Percentiles rank a stretch among this genome's conserved stretches.
These are phyloP conservation scores for Xylophagus ater DNA, from an alignment of 2,888 invertebrate genomes.

Conservation along the genomic window DNA sequence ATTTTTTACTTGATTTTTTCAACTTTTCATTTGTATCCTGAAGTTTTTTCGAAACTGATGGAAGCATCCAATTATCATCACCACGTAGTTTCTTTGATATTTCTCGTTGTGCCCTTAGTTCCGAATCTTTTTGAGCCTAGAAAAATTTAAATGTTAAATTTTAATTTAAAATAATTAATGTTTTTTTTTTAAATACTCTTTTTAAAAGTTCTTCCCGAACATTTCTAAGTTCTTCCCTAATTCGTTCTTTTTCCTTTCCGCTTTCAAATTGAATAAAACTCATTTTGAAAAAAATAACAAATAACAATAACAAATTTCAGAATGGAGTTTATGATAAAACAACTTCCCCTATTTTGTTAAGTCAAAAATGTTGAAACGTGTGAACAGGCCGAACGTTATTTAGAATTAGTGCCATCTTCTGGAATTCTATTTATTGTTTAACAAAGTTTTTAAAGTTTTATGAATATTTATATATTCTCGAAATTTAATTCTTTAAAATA, in stretches of 20 bases:
- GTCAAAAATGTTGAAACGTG: too few species aligned
- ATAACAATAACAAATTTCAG: not conserved
- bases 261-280: slow-evolving; percentile 33
- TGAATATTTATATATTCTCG: too few species aligned
- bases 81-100: slow-evolving; percentile 26
- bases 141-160: slow-evolving; percentile 3
- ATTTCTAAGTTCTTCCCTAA: slow-evolving; percentile 27
- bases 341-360: too few species aligned
- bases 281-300: slow-evolving; percentile 20
- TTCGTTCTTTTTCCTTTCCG: slow-evolving; percentile 28
- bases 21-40: slow-evolving; percentile 14
- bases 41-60: slow-evolving; percentile 25
- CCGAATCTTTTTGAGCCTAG: slow-evolving; percentile 28
- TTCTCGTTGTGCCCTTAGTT: slow-evolving; percentile 23
- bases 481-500: not conserved
- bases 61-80: slow-evolving; percentile 30
- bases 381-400: too few species aligned
- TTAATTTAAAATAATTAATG: not conserved
- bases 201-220: slow-evolving; percentile 28
- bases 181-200: slow-evolving; percentile 18
- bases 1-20: slow-evolving; percentile 22
- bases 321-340: too few species aligned
- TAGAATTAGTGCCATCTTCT: too few species aligned
- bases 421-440: too few species aligned
- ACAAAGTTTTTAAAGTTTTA: too few species aligned